Evolutionary conservation across 1,140 invertebrate genomes (phyloP), one percentile per base, ranked within the genome.

Genomic region (Pygmarrhopalites habei): DNA sequence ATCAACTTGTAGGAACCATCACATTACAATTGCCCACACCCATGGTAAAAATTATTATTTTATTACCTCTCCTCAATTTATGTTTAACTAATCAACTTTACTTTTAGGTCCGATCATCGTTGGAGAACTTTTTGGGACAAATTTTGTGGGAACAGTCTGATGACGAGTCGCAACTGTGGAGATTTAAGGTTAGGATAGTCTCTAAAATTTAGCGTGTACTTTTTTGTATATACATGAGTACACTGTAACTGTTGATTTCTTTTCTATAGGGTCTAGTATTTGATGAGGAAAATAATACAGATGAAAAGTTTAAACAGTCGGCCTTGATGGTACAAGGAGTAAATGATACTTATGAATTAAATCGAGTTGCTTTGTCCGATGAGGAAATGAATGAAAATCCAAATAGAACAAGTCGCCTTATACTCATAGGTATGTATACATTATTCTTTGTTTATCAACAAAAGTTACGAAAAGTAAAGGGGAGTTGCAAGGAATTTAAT

Each of bases 301-400:
- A 60, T 43, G 41, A 49, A 46, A 30, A n/a, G 21, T 59, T 21
- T 17, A 15, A 26, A 5, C 30, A 47, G 14, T 52, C 53, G 3
- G 43, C 65, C 1, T 44, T 64, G 3, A 72, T 72, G 68, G 62
- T 72, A 51, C 72, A 73, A 71, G 71, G 69, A 41, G 72, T 73
- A 12, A 72, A 73, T 58, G 68, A 73, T 21, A 72, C 70, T 7
- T 73, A 72, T 58, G 72, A 73, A 58, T 26, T 71, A 7, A 71
- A 53, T 56, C 58, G 46, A 23, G 30, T 72, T 52, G 25, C 15
- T 28, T 28, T 35, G 10, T 19, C 52, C n/a, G 53, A 58, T 29
- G 1, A 10, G 23, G 21, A 56, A 47, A 29, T 46, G 17, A 2
- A 56, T 30, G 2, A 15, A 21, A 35, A 30, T 2, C 26, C 56